Conservation (phyloP, 1,140 invertebrate species). For the Mizuhopecten yessoensis region DNA sequence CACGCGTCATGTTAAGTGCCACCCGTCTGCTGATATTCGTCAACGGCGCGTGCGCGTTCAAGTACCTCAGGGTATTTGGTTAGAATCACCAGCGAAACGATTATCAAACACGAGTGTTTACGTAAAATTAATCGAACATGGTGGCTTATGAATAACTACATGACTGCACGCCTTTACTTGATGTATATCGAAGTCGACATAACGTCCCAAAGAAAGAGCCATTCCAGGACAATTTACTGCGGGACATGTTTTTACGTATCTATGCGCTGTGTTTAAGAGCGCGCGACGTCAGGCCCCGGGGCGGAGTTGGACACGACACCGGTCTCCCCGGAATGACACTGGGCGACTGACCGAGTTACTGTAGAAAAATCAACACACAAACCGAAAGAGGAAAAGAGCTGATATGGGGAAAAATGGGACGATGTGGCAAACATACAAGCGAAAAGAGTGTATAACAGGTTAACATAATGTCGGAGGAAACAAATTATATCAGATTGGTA, state of each 20-base stretch:
- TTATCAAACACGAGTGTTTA: conserved; percentile 33
- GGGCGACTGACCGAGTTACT: background rate
- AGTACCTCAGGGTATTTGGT: conserved; percentile 37
- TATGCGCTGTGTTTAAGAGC: background rate
- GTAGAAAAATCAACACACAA: background rate
- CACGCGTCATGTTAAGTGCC: conserved; percentile 36
- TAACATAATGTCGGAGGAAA: too few species aligned
- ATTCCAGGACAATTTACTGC: background rate
- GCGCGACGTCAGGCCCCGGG: background rate
- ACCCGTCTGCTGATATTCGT: conserved; percentile 36
- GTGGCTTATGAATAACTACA: conserved; percentile 27
- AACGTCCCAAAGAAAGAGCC: conserved; percentile 30
- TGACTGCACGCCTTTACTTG: background rate
- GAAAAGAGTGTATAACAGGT: too few species aligned
- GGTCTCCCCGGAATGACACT: background rate
- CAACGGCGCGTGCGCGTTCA: conserved; percentile 35
- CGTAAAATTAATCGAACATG: conserved; percentile 34
- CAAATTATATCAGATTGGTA: too few species aligned
- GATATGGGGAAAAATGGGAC: too few species aligned
- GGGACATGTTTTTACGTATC: background rate
- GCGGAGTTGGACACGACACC: background rate
- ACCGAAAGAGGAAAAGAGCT: too few species aligned
- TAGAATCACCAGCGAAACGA: conserved; percentile 29
- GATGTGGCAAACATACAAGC: too few species aligned
- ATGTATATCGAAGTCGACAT: conserved; percentile 8